phyloP scores from a whole-genome alignment of 2,888 invertebrate species.

The Leptogaster cylindrica region DNA sequence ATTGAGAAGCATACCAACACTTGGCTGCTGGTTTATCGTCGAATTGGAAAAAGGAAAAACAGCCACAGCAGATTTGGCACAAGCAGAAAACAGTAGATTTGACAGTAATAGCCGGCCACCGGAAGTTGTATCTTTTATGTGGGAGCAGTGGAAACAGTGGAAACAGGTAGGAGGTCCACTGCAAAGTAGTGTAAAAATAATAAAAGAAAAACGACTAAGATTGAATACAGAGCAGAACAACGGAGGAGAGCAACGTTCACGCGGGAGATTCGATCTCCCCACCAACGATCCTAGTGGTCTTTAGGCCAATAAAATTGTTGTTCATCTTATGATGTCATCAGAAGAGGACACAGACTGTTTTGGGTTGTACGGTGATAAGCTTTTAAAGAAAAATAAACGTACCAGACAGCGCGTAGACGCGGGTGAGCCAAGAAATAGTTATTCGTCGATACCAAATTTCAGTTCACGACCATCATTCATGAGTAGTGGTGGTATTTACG shows the following conservation, averaged over 20 bases:
- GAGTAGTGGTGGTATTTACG: constrained; percentile 85
- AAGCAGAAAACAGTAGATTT: constrained; percentile 1
- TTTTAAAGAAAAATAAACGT: constrained; percentile 92
- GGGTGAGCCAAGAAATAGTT: constrained; percentile 93
- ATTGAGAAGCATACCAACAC: constrained; percentile 31
- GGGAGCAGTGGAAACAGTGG: background rate
- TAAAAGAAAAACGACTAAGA: constrained; percentile 2
- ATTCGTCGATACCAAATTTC: constrained; percentile 80
- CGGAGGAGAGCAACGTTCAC: constrained; percentile 36
- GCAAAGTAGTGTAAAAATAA: too few relatives aligned
- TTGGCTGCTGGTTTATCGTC: constrained; percentile 3
- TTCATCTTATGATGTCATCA: constrained; percentile 92
- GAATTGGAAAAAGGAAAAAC: background rate
- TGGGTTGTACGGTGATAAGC: constrained; percentile 92
- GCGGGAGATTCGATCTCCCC: constrained; percentile 50
- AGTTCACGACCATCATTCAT: constrained; percentile 82
- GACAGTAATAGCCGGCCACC: background rate
- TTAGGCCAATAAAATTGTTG: constrained; percentile 82
- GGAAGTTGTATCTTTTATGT: constrained; percentile 20
- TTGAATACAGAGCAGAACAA: constrained; percentile 49
- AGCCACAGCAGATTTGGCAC: background rate
- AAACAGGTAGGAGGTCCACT: background rate
- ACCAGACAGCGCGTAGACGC: constrained; percentile 96
- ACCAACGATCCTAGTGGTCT: constrained; percentile 55
- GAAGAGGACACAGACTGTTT: constrained; percentile 94